These are phyloP conservation scores for Sebastes ruberrimus DNA, from an alignment of 2,797 vertebrate species.

Conservation along the genomic window DNA sequence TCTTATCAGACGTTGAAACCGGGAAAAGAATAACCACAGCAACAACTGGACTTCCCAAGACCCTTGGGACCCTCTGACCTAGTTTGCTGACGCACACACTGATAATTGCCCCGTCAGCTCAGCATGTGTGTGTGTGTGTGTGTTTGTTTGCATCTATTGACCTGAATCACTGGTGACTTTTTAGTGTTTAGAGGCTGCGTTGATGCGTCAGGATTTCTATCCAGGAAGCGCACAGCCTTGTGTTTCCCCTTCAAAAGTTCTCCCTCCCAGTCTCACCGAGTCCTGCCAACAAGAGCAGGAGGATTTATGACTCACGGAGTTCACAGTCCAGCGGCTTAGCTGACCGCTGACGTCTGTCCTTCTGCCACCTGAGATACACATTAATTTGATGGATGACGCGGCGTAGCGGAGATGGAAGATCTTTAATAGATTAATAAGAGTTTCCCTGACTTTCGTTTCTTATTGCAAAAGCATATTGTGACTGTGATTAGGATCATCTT, in stretches of 20 bases:
- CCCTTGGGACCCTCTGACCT: constrained; percentile 25
- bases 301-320: constrained; percentile 45
- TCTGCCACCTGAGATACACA: constrained; percentile 36
- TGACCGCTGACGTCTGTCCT: constrained; percentile 24
- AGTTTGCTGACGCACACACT: constrained; percentile 38
- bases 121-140: neutral
- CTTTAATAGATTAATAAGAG: neutral
- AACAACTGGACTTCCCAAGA: constrained; percentile 25
- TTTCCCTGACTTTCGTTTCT: neutral
- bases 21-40: neutral
- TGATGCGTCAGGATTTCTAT: constrained; percentile 37
- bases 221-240: constrained; percentile 51
- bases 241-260: constrained; percentile 41
- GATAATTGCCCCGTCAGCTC: constrained; percentile 55
- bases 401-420: neutral
- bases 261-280: constrained; percentile 2
- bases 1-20: neutral
- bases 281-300: constrained; percentile 31
- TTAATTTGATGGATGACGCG: constrained; percentile 8
- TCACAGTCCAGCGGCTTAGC: constrained; percentile 11
- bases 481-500: neutral
- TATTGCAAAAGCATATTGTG: neutral
- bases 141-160: neutral
- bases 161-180: constrained; percentile 42
- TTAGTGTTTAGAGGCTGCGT: constrained; percentile 4